A percentile compares a stretch with the other conserved stretches of the same genome.
phyloP scores from a whole-genome alignment of 92 coral and sea anemone species.

The Isaurus tuberculatus region DNA sequence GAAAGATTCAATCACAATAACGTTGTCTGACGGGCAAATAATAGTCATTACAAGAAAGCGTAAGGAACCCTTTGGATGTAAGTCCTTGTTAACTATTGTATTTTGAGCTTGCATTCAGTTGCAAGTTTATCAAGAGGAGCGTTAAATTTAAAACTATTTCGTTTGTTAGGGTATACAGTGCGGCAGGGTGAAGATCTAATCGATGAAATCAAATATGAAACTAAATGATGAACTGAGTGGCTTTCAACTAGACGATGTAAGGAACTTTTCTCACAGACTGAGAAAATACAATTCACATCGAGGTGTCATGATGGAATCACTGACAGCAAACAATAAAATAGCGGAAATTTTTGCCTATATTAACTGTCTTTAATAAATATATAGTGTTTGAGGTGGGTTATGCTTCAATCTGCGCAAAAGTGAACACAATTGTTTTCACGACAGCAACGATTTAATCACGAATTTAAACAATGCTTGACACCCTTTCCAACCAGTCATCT shows the following conservation, averaged over 20 bases:
- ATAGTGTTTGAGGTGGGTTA: no score
- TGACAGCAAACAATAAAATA: no score
- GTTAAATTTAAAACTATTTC: background rate
- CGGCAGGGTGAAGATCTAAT: background rate
- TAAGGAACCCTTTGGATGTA: background rate
- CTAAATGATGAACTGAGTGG: background rate
- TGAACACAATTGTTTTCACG: no score
- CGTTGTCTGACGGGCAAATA: background rate
- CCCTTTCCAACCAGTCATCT: no score
- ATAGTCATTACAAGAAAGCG: slow-evolving; percentile 2
- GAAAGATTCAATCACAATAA: background rate
- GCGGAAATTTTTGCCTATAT: no score
- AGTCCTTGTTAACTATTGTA: background rate
- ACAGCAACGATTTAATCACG: no score
- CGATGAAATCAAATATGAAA: background rate
- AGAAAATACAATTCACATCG: no score
- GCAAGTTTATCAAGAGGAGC: background rate
- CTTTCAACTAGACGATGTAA: background rate
- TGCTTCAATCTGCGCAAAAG: no score
- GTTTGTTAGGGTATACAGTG: slow-evolving; percentile 3
- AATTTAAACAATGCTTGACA: no score
- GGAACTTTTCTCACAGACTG: no score
- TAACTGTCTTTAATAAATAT: no score
- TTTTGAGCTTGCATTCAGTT: background rate
- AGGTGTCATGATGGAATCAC: no score